Base-by-base conservation (phyloP, 2,113 vertebrate genomes). In the Pygoscelis adeliae region DNA sequence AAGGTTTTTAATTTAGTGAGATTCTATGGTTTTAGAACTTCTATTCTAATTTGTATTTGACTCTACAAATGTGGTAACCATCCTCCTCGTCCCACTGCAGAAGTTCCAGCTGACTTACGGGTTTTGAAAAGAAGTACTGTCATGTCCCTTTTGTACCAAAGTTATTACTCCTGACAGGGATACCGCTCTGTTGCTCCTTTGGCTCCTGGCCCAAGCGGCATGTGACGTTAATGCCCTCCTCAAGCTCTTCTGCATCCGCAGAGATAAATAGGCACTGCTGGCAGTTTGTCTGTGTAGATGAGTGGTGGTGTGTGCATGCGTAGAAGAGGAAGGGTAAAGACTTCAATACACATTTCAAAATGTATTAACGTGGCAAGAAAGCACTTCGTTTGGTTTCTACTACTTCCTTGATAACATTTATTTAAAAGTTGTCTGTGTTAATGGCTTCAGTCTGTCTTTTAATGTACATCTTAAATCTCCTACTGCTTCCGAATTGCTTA, bases 301-400 rank as follows among this genome's bases (percentile, higher is more conserved):
- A 3, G 18, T 84, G 19, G 25, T 50, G 19, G 2, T 42, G 19
- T 47, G 16, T 18, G 10, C 8, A 5, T 9, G 32, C 2, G 1
- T 3, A 29, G 18, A 52, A 38, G 12, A 34, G 55, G 13, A 70
- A 32, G 27, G 40, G 14, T 34, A 22, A 82, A 30, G n/a, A 63
- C 44, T 59, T 17, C 30, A 71, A 27, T 38, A 18, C 10, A 14
- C 0, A 0, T 56, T 69, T 85, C 27, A 86, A 50, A 66, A 58
- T 29, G 2, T 3, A 2, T 89, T 67, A 25, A 25, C 1, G 0
- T 25, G 26, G 17, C 20, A 67, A 63, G 29, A 46, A 36, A 26
- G 22, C 18, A 15, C 46, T 66, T 86, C 2, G 4, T 63, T 84
- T 29, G 9, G 3, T 83, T 92, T 81, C 26, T 66, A 5, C 36